Conservation (phyloP, 2,797 vertebrate genomes). For the Gallirallus australis region DNA sequence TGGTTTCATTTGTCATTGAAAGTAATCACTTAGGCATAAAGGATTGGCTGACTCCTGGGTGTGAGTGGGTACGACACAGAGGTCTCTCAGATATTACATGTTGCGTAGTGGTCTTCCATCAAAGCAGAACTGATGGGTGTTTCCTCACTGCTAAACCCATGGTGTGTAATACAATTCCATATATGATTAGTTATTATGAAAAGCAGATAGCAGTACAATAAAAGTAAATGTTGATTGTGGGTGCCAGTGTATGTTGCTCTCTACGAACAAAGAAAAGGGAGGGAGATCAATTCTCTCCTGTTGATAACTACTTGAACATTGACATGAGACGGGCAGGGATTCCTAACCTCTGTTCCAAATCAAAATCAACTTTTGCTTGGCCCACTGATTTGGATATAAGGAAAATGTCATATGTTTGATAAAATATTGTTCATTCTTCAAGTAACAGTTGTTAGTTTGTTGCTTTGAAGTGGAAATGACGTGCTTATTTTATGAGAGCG, state of each 20-base stretch:
- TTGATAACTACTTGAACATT: background rate
- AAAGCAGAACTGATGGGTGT: background rate
- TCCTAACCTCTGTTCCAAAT: background rate
- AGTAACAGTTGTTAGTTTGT: background rate
- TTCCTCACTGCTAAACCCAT: background rate
- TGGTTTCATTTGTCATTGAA: background rate
- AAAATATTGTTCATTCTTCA: background rate
- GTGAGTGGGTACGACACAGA: background rate
- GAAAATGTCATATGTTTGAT: background rate
- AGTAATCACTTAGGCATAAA: background rate
- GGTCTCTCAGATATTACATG: background rate
- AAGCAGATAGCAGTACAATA: background rate
- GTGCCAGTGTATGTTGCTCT: background rate
- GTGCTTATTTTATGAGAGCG: background rate
- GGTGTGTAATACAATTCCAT: background rate
- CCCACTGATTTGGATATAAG: background rate
- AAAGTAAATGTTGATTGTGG: background rate
- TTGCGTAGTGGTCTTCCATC: background rate
- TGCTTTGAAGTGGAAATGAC: background rate
- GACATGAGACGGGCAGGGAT: background rate
- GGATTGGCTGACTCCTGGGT: background rate
- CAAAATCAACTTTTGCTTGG: background rate
- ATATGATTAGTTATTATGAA: background rate
- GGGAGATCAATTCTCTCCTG: background rate
- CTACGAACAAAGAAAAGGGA: background rate